Conservation (phyloP, 2,797 vertebrate genomes). For the Vespertilio murinus region DNA sequence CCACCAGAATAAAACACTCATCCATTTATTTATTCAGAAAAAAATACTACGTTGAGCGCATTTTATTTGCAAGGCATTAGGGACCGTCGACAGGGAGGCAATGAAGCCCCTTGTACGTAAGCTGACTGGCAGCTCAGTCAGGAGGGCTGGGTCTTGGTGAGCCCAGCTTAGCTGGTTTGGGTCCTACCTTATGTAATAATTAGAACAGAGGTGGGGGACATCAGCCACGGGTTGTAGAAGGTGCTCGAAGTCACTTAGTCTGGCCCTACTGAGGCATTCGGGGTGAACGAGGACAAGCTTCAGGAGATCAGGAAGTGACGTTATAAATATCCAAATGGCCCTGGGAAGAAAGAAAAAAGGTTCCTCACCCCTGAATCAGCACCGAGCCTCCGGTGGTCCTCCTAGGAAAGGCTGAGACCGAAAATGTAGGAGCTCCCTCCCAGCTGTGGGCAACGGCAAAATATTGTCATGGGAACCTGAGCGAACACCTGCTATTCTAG, state of each 20-base stretch:
- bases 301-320: too few species aligned
- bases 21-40: slow-evolving; percentile 49
- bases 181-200: not conserved
- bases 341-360: too few species aligned
- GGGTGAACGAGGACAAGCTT: too few species aligned
- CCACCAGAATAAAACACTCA: slow-evolving; percentile 49
- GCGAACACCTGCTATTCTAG: not conserved
- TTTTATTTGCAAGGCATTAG: slow-evolving; percentile 28
- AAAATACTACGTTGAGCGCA: not conserved
- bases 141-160: not conserved
- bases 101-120: not conserved
- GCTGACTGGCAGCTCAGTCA: not conserved
- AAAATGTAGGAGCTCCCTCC: not conserved
- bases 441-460: not conserved
- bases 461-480: not conserved
- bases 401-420: not conserved
- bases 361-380: not conserved
- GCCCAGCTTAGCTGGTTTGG: not conserved
- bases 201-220: too few species aligned
- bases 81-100: not conserved
- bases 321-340: too few species aligned
- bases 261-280: too few species aligned
- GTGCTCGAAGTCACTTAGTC: too few species aligned
- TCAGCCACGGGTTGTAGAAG: too few species aligned
- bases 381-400: not conserved